Evolutionary conservation across 2,888 invertebrate genomes (phyloP), one percentile per base, ranked within the genome.

Genomic region (Troilus luridus): DNA sequence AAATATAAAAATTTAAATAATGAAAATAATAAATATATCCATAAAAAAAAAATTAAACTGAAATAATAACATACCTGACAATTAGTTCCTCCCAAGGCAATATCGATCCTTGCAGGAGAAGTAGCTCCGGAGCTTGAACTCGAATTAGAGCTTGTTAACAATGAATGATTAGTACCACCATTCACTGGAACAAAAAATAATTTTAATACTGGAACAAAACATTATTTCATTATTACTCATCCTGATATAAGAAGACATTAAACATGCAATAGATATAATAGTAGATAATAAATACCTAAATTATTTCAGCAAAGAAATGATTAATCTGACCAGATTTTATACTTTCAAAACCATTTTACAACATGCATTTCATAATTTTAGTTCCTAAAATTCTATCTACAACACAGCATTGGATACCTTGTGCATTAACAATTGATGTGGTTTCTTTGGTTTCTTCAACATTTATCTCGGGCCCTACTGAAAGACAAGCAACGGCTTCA

Each of bases 401-500:
- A 41, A 41, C 24, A 12, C 24, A 11, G 24, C 14, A 59, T 88
- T 8, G 24, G 9, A 21, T 59, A 88, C 58, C 88, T 81, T 41
- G 81, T 81, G 54, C 81, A 21, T 64, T 72, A 56, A 67, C 24
- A 72, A 41, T 27, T 12, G 90, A 41, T 41, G 90, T 19, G 56
- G 11, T 21, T 41, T 81, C 85, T 60, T 90, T 90, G 54, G 85
- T 27, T 59, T 90, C 90, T 41, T 90, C 90, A 54, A 90, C 59
- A 60, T 81, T 90, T 19, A 88, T 89, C 56, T 92, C 91, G 12
- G 91, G 92, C 8, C 92, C 91, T 62, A 91, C 91, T 27, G 88
- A 85, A 12, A 92, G 90, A 88, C 92, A 92, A 60, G 92, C 92
- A 19, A 85, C 72, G 10, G 91, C 92, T 91, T 92, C 92, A 72